These are phyloP conservation scores for Drosophila emarginata DNA, from an alignment of 2,888 invertebrate genomes.

Conservation along the genomic window DNA sequence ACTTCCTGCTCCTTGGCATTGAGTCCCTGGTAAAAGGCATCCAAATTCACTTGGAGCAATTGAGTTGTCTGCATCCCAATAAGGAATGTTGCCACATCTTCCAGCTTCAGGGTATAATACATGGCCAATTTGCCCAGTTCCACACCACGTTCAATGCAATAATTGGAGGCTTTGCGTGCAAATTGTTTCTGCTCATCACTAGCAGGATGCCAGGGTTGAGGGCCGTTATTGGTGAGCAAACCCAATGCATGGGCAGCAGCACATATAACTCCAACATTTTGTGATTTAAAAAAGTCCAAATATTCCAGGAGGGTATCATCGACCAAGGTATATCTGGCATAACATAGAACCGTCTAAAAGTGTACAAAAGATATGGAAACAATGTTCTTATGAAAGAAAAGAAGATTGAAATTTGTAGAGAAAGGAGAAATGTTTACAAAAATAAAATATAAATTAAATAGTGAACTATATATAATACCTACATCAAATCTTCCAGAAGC, in stretches of 20 bases:
- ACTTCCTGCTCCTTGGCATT: constrained; percentile 86
- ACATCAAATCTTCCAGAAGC: constrained; percentile 83
- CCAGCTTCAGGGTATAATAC: constrained; percentile 86
- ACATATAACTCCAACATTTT: constrained; percentile 90
- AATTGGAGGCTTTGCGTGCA: constrained; percentile 84
- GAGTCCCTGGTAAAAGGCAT: constrained; percentile 86
- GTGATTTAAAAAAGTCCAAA: constrained; percentile 84
- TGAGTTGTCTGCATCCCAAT: constrained; percentile 89
- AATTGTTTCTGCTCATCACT: constrained; percentile 82
- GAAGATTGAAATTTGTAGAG: no score
- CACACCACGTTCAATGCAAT: constrained; percentile 86
- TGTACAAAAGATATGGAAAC: constrained; percentile 30
- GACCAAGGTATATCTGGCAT: constrained; percentile 90
- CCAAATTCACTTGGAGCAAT: constrained; percentile 86
- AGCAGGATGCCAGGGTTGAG: constrained; percentile 92
- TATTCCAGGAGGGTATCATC: constrained; percentile 90
- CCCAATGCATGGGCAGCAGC: constrained; percentile 93
- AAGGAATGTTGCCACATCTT: constrained; percentile 87
- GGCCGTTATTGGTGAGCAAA: constrained; percentile 89
- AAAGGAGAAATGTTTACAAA: no score
- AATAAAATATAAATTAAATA: no score
- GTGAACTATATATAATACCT: constrained; percentile 28
- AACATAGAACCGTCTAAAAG: constrained; percentile 84
- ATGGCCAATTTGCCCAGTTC: constrained; percentile 89
- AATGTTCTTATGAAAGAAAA: not conserved